Conservation (phyloP, 92 coral and sea anemone genomes). For the Isaurus tuberculatus region DNA sequence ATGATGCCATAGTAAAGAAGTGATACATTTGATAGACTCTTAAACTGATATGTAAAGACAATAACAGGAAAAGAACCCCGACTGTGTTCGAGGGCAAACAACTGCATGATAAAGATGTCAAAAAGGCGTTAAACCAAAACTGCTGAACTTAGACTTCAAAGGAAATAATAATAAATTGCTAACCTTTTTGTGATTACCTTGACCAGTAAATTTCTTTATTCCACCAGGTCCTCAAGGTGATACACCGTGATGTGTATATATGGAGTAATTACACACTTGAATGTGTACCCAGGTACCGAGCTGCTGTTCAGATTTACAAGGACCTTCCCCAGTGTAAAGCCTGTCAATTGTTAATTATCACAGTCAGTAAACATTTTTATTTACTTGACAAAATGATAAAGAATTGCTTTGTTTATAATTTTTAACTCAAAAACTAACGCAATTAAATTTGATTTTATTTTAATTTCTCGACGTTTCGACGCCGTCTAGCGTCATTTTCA, state of each 20-base stretch:
- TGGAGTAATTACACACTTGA: conserved; percentile 2
- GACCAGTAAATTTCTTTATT: conserved; percentile 3
- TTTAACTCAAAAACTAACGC: too few relatives aligned
- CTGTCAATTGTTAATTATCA: not conserved
- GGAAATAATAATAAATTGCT: not conserved
- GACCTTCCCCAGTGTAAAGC: not conserved
- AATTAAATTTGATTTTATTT: too few relatives aligned
- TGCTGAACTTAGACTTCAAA: not conserved
- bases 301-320: not conserved
- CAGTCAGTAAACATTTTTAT: not conserved
- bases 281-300: not conserved
- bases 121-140: too few relatives aligned
- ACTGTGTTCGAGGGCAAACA: too few relatives aligned
- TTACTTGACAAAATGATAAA: not conserved
- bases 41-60: too few relatives aligned
- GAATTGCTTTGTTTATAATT: too few relatives aligned
- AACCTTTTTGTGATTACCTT: not conserved
- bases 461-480: too few relatives aligned
- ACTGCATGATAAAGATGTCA: not conserved
- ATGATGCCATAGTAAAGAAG: too few relatives aligned
- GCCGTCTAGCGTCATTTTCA: too few relatives aligned
- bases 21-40: too few relatives aligned
- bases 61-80: too few relatives aligned
- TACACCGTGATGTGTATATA: not conserved
- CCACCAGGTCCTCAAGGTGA: not conserved